A percentile compares a stretch with the other conserved stretches of the same genome.
phyloP scores from a whole-genome alignment of 2,113 vertebrate species.

The Coreoperca whiteheadi region DNA sequence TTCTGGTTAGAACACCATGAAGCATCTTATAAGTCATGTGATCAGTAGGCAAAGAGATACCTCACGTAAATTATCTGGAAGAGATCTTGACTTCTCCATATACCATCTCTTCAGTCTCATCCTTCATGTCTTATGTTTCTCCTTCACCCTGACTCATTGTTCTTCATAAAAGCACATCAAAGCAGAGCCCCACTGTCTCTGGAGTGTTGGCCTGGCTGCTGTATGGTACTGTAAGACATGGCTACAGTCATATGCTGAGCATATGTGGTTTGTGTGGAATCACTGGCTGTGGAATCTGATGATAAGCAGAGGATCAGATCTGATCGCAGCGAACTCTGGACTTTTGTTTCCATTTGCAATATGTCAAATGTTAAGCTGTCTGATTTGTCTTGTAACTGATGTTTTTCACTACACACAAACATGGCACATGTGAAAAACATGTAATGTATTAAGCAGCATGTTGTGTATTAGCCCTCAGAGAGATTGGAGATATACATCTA shows the following conservation, averaged over 20 bases:
- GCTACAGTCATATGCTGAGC: slow-evolving; percentile 72
- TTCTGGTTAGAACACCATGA: slow-evolving; percentile 33
- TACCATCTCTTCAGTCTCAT: slow-evolving; percentile 26
- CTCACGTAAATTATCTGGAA: slow-evolving; percentile 67
- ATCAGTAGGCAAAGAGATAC: slow-evolving; percentile 27
- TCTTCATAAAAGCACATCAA: slow-evolving; percentile 30
- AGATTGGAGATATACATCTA: slow-evolving; percentile 23
- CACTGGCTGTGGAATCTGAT: slow-evolving; percentile 73
- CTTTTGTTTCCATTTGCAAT: slow-evolving; percentile 65
- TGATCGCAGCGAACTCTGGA: slow-evolving; percentile 52
- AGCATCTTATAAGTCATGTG: slow-evolving; percentile 56
- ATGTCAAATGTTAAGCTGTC: slow-evolving; percentile 65
- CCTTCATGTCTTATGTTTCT: slow-evolving; percentile 39
- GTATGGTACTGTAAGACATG: slow-evolving; percentile 46
- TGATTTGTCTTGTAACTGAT: slow-evolving; percentile 53
- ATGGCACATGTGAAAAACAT: slow-evolving; percentile 17
- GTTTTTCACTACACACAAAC: slow-evolving; percentile 51
- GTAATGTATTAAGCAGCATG: not conserved
- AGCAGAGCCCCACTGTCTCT: slow-evolving; percentile 35
- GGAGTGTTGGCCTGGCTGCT: slow-evolving; percentile 28
- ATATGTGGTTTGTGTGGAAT: slow-evolving; percentile 76
- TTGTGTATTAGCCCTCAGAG: slow-evolving; percentile 20
- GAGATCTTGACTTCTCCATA: slow-evolving; percentile 38
- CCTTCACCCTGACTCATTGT: slow-evolving; percentile 45
- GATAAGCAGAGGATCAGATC: slow-evolving; percentile 69